Conservation (phyloP, 2,797 vertebrate species). For the Phaenicophaeus curvirostris region DNA sequence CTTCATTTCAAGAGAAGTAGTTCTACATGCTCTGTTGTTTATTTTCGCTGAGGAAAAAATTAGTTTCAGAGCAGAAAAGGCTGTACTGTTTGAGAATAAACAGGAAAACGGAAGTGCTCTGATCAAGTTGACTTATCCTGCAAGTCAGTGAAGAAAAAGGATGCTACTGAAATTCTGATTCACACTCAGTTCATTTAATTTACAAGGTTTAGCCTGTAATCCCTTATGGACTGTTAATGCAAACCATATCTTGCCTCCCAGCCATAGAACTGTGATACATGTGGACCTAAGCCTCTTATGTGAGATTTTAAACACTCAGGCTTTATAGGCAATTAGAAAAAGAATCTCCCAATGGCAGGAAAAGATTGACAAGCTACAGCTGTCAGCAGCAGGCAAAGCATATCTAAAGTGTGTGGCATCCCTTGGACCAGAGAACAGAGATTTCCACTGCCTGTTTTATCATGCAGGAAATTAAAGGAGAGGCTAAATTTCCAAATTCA, state of each 20-base stretch:
- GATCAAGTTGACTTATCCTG: not conserved
- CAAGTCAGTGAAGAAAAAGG: not conserved
- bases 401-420: not conserved
- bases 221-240: not conserved
- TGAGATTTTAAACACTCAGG: slow-evolving; percentile 17
- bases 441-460: not conserved
- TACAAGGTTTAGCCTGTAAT: not conserved
- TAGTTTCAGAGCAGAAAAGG: not conserved
- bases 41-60: not conserved
- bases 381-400: slow-evolving; percentile 3
- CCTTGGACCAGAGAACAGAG: not conserved
- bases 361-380: not conserved
- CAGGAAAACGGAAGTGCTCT: not conserved
- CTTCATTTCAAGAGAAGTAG: not conserved
- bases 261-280: not conserved
- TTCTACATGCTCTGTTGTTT: not conserved
- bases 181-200: not conserved
- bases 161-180: slow-evolving; percentile 2
- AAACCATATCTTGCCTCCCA: slow-evolving; percentile 1
- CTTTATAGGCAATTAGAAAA: slow-evolving; percentile 30
- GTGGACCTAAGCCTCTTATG: slow-evolving; percentile 47
- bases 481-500: not conserved
- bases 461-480: not conserved
- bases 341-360: not conserved
- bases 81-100: not conserved